These are phyloP conservation scores for Pelusios castaneus DNA, from an alignment of 2,113 vertebrate genomes.

Conservation along the genomic window DNA sequence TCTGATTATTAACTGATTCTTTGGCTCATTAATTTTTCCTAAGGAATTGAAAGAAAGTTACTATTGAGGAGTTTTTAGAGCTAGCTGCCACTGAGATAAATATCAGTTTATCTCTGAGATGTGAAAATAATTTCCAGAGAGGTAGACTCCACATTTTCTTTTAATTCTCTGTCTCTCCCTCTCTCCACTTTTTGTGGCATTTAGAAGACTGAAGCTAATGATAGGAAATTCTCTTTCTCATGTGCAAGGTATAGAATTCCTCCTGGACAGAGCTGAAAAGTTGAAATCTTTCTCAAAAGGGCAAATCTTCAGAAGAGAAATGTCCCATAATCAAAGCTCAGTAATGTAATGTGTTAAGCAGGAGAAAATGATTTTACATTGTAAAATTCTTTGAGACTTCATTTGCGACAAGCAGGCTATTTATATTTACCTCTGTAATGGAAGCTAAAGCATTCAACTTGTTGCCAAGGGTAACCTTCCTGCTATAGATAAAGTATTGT, in stretches of 20 bases:
- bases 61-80: neutral
- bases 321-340: neutral
- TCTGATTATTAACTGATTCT: neutral
- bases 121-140: neutral
- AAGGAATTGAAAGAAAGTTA: neutral
- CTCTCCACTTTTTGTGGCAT: neutral
- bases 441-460: slow-evolving; percentile 22
- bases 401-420: slow-evolving; percentile 8
- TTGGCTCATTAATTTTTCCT: neutral
- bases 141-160: neutral
- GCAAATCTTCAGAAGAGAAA: slow-evolving; percentile 3
- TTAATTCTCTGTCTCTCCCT: neutral
- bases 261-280: neutral
- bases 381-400: neutral
- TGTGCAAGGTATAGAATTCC: neutral
- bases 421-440: neutral
- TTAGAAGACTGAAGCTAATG: neutral
- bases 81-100: neutral
- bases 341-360: slow-evolving; percentile 3
- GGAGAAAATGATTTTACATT: neutral
- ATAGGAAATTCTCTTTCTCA: neutral
- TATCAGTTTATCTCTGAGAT: neutral
- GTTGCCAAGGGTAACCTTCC: slow-evolving; percentile 23
- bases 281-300: neutral
- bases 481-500: neutral